phyloP scores from a whole-genome alignment of 2,797 vertebrate genomes.

The Ambastaia sidthimunki region DNA sequence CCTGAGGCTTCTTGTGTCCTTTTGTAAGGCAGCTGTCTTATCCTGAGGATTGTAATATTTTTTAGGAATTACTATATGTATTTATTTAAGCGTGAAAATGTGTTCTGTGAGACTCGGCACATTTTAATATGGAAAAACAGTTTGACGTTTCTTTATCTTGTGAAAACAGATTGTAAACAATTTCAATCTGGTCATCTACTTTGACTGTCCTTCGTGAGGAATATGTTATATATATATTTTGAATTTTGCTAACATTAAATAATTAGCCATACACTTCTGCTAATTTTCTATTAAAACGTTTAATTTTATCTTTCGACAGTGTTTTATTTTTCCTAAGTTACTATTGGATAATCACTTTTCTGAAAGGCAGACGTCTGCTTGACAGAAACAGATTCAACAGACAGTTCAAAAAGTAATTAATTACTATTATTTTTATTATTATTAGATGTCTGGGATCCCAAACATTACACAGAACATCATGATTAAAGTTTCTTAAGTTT shows the following conservation, averaged over 20 bases:
- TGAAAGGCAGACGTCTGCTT: not conserved
- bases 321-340: not conserved
- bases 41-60: not conserved
- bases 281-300: not conserved
- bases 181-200: not conserved
- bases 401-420: not conserved
- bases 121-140: not conserved
- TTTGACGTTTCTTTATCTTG: not conserved
- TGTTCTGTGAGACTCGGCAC: not conserved
- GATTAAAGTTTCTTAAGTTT: not conserved
- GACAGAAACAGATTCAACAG: not conserved
- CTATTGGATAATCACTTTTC: not conserved
- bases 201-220: not conserved
- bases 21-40: not conserved
- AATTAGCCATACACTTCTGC: not conserved
- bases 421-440: not conserved
- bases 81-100: no score
- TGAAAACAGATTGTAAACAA: not conserved
- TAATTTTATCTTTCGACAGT: not conserved
- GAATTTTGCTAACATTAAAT: no score
- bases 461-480: not conserved
- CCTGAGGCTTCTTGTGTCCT: not conserved
- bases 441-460: not conserved
- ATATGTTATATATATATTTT: not conserved
- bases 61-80: not conserved